These are phyloP conservation scores for Papilio xuthus DNA, from an alignment of 1,140 invertebrate genomes.

Conservation along the genomic window DNA sequence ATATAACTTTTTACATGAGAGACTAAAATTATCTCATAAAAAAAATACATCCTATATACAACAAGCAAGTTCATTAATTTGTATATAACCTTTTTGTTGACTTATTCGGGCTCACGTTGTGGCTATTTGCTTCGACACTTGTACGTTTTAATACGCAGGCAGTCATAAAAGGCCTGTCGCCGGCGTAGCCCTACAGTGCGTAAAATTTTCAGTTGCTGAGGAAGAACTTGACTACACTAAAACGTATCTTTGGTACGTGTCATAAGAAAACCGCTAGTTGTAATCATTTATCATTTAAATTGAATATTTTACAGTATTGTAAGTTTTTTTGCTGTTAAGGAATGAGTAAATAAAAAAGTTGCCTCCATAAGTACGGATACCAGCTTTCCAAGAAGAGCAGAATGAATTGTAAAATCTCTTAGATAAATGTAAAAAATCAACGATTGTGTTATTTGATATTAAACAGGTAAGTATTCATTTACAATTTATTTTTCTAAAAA, in stretches of 20 bases:
- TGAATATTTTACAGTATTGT: too few species aligned
- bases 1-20: too few species aligned
- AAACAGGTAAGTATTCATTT: neutral
- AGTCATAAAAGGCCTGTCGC: slow-evolving; percentile 44
- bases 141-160: slow-evolving; percentile 44
- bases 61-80: neutral
- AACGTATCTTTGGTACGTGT: slow-evolving; percentile 47
- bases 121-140: slow-evolving; percentile 13
- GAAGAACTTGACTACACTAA: slow-evolving; percentile 64
- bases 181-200: slow-evolving; percentile 42
- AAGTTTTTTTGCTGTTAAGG: too few species aligned
- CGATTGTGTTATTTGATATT: neutral
- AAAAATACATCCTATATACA: neutral
- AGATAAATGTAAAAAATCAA: neutral
- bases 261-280: slow-evolving; percentile 33
- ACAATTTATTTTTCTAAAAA: neutral
- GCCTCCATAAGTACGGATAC: neutral
- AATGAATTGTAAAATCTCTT: neutral
- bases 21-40: neutral
- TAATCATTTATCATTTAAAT: neutral
- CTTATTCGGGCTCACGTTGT: slow-evolving; percentile 24
- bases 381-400: neutral
- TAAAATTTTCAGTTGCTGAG: slow-evolving; percentile 44
- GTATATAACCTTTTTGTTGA: neutral
- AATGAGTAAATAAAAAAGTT: neutral